Conservation (phyloP, 2,113 vertebrate genomes). For the Clarias magur region DNA sequence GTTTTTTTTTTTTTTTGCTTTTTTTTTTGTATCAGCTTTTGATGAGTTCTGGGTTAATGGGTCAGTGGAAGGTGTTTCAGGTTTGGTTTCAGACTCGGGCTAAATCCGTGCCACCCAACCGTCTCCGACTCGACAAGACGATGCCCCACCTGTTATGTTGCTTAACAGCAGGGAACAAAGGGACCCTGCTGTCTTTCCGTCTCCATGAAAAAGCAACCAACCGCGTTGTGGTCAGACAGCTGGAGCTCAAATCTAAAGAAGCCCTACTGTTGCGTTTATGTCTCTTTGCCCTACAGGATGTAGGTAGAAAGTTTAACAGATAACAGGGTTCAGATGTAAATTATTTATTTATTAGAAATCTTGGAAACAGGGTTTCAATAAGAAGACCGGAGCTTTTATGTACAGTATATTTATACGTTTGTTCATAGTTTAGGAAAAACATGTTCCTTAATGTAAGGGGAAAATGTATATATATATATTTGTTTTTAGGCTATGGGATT, state of each 20-base stretch:
- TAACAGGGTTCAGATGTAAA: neutral
- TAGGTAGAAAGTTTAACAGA: neutral
- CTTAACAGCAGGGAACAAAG: constrained; percentile 28
- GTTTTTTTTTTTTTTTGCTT: neutral
- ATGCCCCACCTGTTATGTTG: constrained; percentile 33
- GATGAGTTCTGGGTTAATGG: constrained; percentile 36
- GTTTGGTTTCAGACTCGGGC: neutral
- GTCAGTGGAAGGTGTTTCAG: neutral
- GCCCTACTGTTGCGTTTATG: neutral
- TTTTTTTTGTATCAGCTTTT: neutral
- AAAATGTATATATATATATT: too few relatives aligned
- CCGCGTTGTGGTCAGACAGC: constrained; percentile 16
- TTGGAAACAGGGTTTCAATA: too few relatives aligned
- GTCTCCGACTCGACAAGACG: constrained; percentile 3
- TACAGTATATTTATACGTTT: neutral
- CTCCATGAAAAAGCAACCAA: constrained; percentile 14
- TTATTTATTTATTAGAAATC: neutral
- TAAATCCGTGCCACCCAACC: neutral
- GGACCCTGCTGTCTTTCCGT: constrained; percentile 21
- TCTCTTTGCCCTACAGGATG: neutral
- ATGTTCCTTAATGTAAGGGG: too few relatives aligned
- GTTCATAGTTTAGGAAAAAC: neutral
- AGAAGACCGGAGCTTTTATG: neutral
- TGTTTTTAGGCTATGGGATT: neutral
- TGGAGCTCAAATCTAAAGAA: constrained; percentile 18